Evolutionary conservation across 30 jellyfish, hydroid and myxozoan species (phyloP).

Genomic region (Haliclystus octoradiatus): DNA sequence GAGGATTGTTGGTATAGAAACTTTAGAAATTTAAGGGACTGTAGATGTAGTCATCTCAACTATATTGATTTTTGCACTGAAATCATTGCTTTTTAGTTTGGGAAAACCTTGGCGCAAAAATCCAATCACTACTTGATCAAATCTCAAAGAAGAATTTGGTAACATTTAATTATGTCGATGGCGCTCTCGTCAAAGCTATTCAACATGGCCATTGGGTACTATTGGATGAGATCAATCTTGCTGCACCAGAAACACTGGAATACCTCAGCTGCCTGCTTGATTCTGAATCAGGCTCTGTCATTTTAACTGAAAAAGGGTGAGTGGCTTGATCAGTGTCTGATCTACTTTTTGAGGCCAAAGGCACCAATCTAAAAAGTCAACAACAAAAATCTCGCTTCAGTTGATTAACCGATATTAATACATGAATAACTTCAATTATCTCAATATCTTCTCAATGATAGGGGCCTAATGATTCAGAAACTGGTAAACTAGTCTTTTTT

Average conservation of each 20-base stretch:
- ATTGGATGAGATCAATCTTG: conserved; percentile 89
- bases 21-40: too few species aligned
- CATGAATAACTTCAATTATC: too few species aligned
- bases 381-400: too few species aligned
- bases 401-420: too few species aligned
- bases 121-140: not conserved
- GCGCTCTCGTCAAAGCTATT: conserved; percentile 62
- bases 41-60: too few species aligned
- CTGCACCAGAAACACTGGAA: conserved; percentile 89
- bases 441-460: too few species aligned
- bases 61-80: not conserved
- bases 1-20: too few species aligned
- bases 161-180: conserved; percentile 38
- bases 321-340: not conserved
- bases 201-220: conserved; percentile 92
- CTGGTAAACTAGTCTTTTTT: too few species aligned
- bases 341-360: too few species aligned
- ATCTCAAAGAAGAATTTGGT: not conserved
- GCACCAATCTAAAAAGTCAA: too few species aligned
- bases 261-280: conserved; percentile 78
- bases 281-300: conserved; percentile 76
- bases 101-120: not conserved
- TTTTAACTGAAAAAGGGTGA: conserved; percentile 93
- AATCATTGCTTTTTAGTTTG: not conserved
- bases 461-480: too few species aligned